Percentiles rank a stretch among this genome's conserved stretches.
Conservation (phyloP, 2,113 vertebrate genomes). For the Jacana jacana region DNA sequence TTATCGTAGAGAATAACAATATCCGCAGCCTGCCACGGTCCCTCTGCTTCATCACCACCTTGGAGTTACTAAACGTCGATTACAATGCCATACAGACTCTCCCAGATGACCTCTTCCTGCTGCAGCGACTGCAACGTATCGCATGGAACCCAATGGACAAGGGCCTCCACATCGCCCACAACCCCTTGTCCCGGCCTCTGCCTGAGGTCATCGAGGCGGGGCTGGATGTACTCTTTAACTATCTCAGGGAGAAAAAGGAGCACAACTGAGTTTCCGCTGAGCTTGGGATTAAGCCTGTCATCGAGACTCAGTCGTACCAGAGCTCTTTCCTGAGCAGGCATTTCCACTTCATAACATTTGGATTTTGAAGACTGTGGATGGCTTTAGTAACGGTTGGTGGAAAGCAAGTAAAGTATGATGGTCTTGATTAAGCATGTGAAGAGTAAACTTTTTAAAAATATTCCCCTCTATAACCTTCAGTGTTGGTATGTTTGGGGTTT, state of each 20-base stretch:
- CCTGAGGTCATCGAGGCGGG: constrained; percentile 86
- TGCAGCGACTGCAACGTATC: constrained; percentile 78
- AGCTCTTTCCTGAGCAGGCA: neutral
- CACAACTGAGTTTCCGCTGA: neutral
- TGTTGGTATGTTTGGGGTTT: neutral
- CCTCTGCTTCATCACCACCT: constrained; percentile 79
- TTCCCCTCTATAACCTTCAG: neutral
- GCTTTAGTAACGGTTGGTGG: neutral
- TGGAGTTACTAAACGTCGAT: constrained; percentile 91
- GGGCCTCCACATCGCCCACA: constrained; percentile 89
- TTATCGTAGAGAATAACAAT: constrained; percentile 88
- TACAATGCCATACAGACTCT: constrained; percentile 89
- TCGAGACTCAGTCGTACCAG: fast-evolving
- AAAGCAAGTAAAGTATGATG: constrained; percentile 19
- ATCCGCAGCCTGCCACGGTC: constrained; percentile 85
- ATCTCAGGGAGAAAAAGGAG: constrained; percentile 86
- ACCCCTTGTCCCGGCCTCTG: constrained; percentile 88
- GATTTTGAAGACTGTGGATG: neutral
- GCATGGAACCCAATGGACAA: constrained; percentile 94
- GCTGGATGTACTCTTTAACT: constrained; percentile 84
- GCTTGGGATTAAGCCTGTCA: neutral
- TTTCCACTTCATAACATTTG: neutral
- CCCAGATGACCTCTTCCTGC: constrained; percentile 83
- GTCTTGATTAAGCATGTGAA: constrained; percentile 14
- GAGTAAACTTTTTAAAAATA: constrained; percentile 12